These are phyloP conservation scores for Petromus typicus DNA, from an alignment of 2,113 vertebrate species.

Conservation along the genomic window DNA sequence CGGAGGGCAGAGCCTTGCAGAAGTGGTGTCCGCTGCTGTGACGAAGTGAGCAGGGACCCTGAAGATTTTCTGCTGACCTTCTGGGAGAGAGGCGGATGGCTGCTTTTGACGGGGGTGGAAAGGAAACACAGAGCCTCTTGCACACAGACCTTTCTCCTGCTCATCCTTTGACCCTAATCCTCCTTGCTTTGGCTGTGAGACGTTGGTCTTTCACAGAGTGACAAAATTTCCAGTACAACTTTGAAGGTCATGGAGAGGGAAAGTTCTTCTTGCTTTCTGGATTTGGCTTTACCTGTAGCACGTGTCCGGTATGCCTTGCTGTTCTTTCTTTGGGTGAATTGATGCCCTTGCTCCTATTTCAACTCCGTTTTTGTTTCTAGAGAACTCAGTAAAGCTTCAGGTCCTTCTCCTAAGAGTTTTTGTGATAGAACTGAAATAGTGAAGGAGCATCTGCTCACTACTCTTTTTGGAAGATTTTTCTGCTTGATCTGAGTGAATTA, in stretches of 20 bases:
- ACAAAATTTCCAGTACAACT: background rate
- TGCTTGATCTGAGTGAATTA: conserved; percentile 61
- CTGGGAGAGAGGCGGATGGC: background rate
- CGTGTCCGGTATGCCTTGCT: conserved; percentile 73
- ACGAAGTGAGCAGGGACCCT: background rate
- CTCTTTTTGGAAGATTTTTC: conserved; percentile 72
- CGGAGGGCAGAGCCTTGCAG: background rate
- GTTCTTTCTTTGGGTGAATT: conserved; percentile 75
- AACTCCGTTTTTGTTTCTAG: conserved; percentile 82
- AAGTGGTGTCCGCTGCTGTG: background rate
- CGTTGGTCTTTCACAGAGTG: background rate
- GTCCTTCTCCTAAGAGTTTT: conserved; percentile 72
- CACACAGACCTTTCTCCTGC: background rate
- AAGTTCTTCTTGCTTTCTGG: background rate
- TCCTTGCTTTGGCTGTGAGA: background rate
- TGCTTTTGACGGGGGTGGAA: background rate
- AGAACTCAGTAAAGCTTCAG: conserved; percentile 75
- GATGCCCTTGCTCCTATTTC: conserved; percentile 64
- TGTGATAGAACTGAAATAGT: conserved; percentile 80
- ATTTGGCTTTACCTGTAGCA: conserved; percentile 19
- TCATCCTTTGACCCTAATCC: background rate
- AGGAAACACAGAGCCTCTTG: background rate
- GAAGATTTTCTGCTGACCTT: background rate
- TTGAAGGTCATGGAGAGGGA: background rate
- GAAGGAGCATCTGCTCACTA: conserved; percentile 78